Percentiles rank a stretch among this genome's conserved stretches.
Conservation (phyloP, 2,888 invertebrate species). For the Aproaerema taeniolella region DNA sequence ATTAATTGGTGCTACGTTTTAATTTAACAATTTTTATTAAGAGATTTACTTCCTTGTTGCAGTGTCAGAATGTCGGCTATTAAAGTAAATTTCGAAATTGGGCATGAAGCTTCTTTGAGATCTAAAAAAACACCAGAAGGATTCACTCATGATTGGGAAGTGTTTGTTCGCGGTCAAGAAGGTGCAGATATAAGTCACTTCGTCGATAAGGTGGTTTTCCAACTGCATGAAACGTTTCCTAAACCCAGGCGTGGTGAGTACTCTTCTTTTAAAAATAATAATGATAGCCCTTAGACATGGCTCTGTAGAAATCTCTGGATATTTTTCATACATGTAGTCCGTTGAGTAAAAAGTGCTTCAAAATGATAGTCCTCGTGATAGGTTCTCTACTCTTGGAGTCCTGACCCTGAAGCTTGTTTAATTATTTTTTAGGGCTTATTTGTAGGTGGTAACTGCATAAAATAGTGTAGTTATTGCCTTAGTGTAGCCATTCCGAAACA, state of each 20-base stretch:
- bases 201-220: conserved; percentile 94
- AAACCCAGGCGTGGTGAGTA: conserved; percentile 91
- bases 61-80: conserved; percentile 57
- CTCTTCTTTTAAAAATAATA: background rate
- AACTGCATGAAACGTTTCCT: conserved; percentile 93
- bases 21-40: background rate
- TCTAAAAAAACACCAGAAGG: conserved; percentile 91
- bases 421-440: no score
- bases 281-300: no score
- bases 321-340: no score
- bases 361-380: no score
- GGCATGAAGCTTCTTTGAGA: conserved; percentile 91
- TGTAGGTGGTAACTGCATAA: no score
- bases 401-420: no score
- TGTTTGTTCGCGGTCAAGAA: conserved; percentile 93
- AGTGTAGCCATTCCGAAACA: no score
- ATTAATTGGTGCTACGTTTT: background rate
- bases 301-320: no score
- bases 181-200: conserved; percentile 92
- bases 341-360: no score
- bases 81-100: conserved; percentile 91
- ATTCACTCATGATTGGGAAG: conserved; percentile 98
- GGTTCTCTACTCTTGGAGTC: no score
- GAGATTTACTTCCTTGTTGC: conserved; percentile 21
- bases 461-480: no score